A percentile compares a stretch with the other conserved stretches of the same genome.
Conservation (phyloP, 2,113 vertebrate species). For the Oncorhynchus gorbuscha region DNA sequence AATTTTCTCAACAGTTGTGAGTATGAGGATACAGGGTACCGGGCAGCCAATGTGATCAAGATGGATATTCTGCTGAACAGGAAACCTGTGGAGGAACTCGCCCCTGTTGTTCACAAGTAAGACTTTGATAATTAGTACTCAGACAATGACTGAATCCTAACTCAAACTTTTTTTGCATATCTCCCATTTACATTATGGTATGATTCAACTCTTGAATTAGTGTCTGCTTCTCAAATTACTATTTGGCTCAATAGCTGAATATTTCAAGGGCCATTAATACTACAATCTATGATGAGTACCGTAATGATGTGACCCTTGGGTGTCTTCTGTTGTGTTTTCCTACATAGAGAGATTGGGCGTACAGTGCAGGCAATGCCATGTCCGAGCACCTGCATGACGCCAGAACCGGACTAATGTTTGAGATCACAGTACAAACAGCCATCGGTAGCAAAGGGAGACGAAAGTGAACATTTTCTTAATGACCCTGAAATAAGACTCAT, state of each 20-base stretch:
- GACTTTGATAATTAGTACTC: slow-evolving; percentile 1
- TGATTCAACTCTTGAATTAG: too few species aligned
- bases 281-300: too few species aligned
- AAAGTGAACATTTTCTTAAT: slow-evolving; percentile 63
- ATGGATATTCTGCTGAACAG: slow-evolving; percentile 94
- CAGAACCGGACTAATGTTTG: slow-evolving; percentile 94
- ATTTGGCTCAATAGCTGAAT: too few species aligned
- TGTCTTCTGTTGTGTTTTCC: neutral
- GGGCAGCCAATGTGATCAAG: slow-evolving; percentile 87
- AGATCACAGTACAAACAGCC: slow-evolving; percentile 91
- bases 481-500: neutral
- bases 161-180: too few species aligned
- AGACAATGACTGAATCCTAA: too few species aligned
- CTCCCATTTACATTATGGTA: too few species aligned
- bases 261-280: too few species aligned
- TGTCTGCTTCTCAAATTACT: too few species aligned
- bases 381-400: slow-evolving; percentile 89
- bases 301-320: neutral
- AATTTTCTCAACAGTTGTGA: slow-evolving; percentile 81
- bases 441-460: slow-evolving; percentile 93
- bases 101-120: slow-evolving; percentile 86
- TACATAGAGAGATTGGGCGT: slow-evolving; percentile 80
- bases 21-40: slow-evolving; percentile 92
- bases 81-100: slow-evolving; percentile 86
- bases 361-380: slow-evolving; percentile 82